A percentile compares a stretch with the other conserved stretches of the same genome.
Evolutionary conservation across 2,888 invertebrate genomes (phyloP).

Genomic region (Marronus borbonicus): DNA sequence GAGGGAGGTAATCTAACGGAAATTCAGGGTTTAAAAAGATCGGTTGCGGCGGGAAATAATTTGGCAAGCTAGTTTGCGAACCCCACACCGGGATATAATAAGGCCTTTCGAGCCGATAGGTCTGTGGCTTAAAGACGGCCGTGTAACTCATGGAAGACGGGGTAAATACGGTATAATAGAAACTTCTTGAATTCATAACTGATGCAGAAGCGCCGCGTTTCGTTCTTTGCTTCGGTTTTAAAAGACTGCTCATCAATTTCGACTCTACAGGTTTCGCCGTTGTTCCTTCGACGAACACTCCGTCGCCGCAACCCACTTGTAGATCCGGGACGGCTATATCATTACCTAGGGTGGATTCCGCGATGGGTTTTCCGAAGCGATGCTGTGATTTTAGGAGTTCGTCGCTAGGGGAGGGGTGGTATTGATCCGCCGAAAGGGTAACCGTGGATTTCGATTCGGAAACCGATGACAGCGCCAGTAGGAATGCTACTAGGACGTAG

Average conservation of each 20-base stretch:
- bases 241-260: constrained; percentile 28
- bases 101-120: constrained; percentile 63
- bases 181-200: constrained; percentile 40
- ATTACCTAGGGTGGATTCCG: constrained; percentile 14
- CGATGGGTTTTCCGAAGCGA: background rate
- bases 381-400: background rate
- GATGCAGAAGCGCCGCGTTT: background rate
- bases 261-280: constrained; percentile 28
- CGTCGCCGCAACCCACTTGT: constrained; percentile 54
- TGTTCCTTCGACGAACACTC: constrained; percentile 30
- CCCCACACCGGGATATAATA: constrained; percentile 67
- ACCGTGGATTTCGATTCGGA: background rate
- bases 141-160: constrained; percentile 56
- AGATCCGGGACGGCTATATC: constrained; percentile 48
- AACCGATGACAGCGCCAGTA: background rate
- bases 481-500: background rate
- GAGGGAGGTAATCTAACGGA: constrained; percentile 60
- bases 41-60: constrained; percentile 66
- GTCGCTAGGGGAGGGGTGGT: background rate
- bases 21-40: constrained; percentile 59
- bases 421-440: constrained; percentile 3
- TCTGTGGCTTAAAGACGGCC: constrained; percentile 61
- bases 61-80: constrained; percentile 60
- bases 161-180: constrained; percentile 33
- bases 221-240: constrained; percentile 8